Evolutionary conservation across 2,888 invertebrate species (phyloP).

Genomic region (Agrypnus murinus): DNA sequence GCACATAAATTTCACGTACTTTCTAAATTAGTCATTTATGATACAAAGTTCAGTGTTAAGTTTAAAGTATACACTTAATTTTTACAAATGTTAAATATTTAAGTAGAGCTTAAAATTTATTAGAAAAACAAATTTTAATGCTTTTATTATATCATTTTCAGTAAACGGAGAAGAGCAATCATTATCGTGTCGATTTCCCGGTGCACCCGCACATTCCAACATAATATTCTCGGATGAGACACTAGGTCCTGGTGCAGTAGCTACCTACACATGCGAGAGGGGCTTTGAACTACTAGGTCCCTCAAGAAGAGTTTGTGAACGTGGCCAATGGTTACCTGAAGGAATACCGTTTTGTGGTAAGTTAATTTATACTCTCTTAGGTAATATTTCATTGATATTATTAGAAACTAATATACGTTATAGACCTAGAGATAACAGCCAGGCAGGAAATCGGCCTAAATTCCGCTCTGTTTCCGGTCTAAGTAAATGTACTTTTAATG

Average conservation of each 20-base stretch:
- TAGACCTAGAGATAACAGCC: conserved; percentile 20
- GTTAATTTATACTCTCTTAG: too few species aligned
- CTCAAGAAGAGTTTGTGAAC: conserved; percentile 82
- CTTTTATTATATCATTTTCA: too few species aligned
- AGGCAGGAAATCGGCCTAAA: conserved; percentile 40
- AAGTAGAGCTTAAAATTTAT: too few species aligned
- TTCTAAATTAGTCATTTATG: too few species aligned
- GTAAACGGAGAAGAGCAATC: conserved; percentile 56
- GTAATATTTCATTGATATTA: too few species aligned
- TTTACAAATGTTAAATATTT: too few species aligned
- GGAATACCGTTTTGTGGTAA: conserved; percentile 97
- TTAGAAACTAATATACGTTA: conserved; percentile 15
- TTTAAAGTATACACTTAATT: too few species aligned
- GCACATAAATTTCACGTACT: too few species aligned
- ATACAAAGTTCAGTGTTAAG: too few species aligned
- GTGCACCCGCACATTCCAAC: conserved; percentile 90
- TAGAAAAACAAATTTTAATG: too few species aligned
- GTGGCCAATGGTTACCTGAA: conserved; percentile 87
- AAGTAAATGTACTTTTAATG: conserved; percentile 50
- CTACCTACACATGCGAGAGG: conserved; percentile 89
- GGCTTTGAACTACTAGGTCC: conserved; percentile 95
- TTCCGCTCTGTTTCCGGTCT: conserved; percentile 45
- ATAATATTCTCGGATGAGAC: conserved; percentile 84
- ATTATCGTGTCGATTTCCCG: conserved; percentile 89
- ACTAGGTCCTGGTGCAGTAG: conserved; percentile 78